These are phyloP conservation scores for Corticium candelabrum DNA, from an alignment of 37 sponge, comb jelly and placozoan species.

Conservation along the genomic window DNA sequence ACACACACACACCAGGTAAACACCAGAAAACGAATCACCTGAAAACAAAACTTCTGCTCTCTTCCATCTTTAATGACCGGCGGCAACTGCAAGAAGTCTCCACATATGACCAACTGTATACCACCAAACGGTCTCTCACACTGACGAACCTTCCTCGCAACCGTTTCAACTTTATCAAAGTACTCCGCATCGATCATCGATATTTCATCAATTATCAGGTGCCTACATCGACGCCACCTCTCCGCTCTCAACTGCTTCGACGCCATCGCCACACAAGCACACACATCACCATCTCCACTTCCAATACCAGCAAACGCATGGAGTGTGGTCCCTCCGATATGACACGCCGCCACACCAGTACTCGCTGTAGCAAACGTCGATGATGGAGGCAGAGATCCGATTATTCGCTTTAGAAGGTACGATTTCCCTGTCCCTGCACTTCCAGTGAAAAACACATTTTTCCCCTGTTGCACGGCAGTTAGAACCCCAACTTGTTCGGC, in stretches of 20 bases:
- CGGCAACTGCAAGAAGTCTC: conserved; percentile 80
- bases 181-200: conserved; percentile 79
- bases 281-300: conserved; percentile 39
- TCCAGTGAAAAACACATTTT: conserved; percentile 83
- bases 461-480: conserved; percentile 55
- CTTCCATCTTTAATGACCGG: conserved; percentile 56
- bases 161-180: conserved; percentile 77
- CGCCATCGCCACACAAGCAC: conserved; percentile 49
- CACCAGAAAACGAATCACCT: too few species aligned
- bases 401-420: conserved; percentile 52
- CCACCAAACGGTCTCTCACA: conserved; percentile 69
- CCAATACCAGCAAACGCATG: conserved; percentile 88
- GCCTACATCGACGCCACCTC: conserved; percentile 53
- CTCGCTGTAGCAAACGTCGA: conserved; percentile 73
- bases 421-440: conserved; percentile 92
- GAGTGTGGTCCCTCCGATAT: conserved; percentile 72
- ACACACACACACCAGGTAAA: background rate
- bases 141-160: conserved; percentile 57
- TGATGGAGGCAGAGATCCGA: conserved; percentile 64
- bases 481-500: conserved; percentile 55
- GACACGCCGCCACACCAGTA: conserved; percentile 82
- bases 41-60: conserved; percentile 53
- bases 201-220: conserved; percentile 74
- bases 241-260: conserved; percentile 28
- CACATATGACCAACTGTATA: conserved; percentile 78